Evolutionary conservation across 2,797 vertebrate species (phyloP).

Genomic region (Coccyzus lansbergi): DNA sequence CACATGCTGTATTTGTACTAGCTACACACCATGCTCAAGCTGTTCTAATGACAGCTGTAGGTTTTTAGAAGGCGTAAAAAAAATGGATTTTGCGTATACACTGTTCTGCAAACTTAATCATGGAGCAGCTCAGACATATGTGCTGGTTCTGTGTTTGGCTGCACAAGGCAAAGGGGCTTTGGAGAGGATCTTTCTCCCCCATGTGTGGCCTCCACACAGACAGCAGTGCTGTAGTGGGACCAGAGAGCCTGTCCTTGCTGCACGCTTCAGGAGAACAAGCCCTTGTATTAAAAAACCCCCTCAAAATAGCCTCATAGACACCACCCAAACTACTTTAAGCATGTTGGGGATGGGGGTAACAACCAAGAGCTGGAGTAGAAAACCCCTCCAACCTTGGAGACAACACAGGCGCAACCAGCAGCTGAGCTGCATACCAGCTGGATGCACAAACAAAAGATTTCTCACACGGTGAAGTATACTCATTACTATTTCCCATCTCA

Average conservation of each 20-base stretch:
- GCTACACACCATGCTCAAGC: not conserved
- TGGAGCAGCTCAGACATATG: not conserved
- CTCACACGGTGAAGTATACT: not conserved
- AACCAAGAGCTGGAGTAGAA: not conserved
- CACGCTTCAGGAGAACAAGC: not conserved
- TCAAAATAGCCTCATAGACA: fast-evolving
- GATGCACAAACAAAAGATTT: not conserved
- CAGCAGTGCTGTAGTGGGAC: fast-evolving
- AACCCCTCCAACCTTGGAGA: fast-evolving
- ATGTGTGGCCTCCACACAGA: fast-evolving
- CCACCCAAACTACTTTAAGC: not conserved
- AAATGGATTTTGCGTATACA: not conserved
- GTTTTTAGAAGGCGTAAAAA: not conserved
- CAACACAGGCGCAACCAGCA: not conserved
- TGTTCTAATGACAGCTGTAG: not conserved
- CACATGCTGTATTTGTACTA: not conserved
- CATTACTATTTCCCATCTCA: not conserved
- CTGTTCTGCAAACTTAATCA: not conserved
- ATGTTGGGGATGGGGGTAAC: fast-evolving
- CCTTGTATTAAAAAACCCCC: fast-evolving
- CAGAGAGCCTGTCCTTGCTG: not conserved
- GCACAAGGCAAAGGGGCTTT: not conserved
- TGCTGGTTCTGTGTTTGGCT: not conserved
- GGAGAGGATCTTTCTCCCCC: not conserved
- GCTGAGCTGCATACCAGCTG: not conserved